A percentile compares a stretch with the other conserved stretches of the same genome.
Conservation (phyloP, 2,113 vertebrate genomes). For the Tenrec ecaudatus region DNA sequence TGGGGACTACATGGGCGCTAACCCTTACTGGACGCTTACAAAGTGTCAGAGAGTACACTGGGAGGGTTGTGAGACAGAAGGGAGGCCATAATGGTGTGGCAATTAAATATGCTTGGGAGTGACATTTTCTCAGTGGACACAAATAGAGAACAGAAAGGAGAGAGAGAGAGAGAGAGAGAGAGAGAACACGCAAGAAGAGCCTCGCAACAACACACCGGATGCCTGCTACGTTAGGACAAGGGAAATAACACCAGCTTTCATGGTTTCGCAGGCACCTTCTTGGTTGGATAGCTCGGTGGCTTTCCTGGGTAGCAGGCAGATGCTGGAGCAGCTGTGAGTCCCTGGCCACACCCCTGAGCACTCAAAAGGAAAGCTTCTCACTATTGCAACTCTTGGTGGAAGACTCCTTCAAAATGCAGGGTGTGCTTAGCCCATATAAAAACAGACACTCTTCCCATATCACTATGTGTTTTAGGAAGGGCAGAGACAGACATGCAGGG, state of each 20-base stretch:
- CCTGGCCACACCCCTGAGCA: background rate
- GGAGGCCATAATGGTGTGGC: background rate
- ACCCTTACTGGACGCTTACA: background rate
- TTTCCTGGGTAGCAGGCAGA: background rate
- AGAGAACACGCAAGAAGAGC: background rate
- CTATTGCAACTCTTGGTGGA: background rate
- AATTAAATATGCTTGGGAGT: too few species aligned
- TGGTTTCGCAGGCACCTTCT: background rate
- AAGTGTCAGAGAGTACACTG: fast-evolving
- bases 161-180: background rate
- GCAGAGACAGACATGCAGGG: background rate
- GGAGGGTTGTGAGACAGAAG: too few species aligned
- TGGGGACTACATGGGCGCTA: background rate
- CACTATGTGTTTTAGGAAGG: background rate
- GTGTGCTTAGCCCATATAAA: background rate
- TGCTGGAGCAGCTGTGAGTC: background rate
- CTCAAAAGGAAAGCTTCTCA: background rate
- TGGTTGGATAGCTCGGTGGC: fast-evolving
- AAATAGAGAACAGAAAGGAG: background rate
- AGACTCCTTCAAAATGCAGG: background rate
- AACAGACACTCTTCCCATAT: background rate
- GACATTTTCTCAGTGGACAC: too few species aligned
- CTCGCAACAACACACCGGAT: too few species aligned
- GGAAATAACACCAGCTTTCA: background rate
- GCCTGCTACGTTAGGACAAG: background rate